phyloP scores from a whole-genome alignment of 1,140 invertebrate species.

The Dendroctonus ponderosae region DNA sequence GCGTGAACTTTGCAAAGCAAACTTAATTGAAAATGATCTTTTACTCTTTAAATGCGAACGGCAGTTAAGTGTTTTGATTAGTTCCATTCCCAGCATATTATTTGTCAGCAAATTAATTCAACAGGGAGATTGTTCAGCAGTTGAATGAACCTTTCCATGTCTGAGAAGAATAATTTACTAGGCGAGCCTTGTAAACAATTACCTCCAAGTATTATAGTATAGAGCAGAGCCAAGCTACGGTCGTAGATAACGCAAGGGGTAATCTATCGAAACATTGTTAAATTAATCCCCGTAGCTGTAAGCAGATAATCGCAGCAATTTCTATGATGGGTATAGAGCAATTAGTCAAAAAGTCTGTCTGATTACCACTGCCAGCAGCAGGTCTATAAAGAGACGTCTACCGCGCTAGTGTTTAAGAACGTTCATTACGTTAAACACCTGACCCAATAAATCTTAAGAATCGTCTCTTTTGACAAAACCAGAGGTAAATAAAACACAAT shows the following conservation, averaged over 20 bases:
- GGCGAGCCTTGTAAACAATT: too few relatives aligned
- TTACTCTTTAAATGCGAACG: too few relatives aligned
- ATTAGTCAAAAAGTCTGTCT: conserved; percentile 17
- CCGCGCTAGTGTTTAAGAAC: conserved; percentile 23
- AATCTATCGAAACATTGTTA: conserved; percentile 13
- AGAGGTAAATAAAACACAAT: conserved; percentile 33
- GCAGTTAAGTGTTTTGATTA: too few relatives aligned
- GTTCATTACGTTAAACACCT: conserved; percentile 35
- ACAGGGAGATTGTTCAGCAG: too few relatives aligned
- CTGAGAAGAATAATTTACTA: too few relatives aligned
- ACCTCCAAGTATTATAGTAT: too few relatives aligned
- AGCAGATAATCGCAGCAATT: conserved; percentile 24
- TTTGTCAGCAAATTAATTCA: too few relatives aligned
- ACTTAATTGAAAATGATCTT: too few relatives aligned
- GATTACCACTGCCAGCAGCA: conserved; percentile 6
- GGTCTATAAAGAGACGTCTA: conserved; percentile 13
- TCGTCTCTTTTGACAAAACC: conserved; percentile 32
- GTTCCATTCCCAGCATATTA: too few relatives aligned
- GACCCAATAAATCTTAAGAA: conserved; percentile 33
- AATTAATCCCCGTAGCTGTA: conserved; percentile 14
- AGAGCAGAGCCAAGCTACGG: too few relatives aligned
- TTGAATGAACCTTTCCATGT: too few relatives aligned
- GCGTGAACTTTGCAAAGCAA: too few relatives aligned
- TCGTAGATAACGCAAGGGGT: not conserved
- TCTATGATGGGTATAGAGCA: conserved; percentile 24